Evolutionary conservation across 2,888 invertebrate genomes (phyloP).

Genomic region (Ormyrus nitidulus): DNA sequence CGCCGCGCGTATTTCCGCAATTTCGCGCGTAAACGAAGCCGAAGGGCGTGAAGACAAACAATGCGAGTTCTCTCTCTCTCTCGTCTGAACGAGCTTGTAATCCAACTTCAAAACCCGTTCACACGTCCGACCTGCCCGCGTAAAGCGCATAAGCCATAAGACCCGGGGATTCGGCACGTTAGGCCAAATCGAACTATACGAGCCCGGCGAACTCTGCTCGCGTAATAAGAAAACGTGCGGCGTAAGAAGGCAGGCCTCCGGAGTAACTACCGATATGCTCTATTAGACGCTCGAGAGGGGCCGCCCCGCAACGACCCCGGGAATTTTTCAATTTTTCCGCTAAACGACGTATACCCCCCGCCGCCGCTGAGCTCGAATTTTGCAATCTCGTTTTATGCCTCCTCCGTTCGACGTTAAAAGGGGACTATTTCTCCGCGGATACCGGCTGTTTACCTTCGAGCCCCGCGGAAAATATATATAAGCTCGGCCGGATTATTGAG

Average conservation of each 20-base stretch:
- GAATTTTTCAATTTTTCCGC: conserved; percentile 55
- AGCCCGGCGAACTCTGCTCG: neutral
- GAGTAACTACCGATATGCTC: conserved; percentile 24
- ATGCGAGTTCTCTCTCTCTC: conserved; percentile 12
- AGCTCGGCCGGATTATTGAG: neutral
- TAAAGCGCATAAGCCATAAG: conserved; percentile 52
- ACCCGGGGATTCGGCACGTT: conserved; percentile 55
- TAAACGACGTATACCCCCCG: conserved; percentile 48
- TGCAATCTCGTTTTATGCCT: conserved; percentile 54
- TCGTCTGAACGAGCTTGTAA: conserved; percentile 49
- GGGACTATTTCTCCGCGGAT: conserved; percentile 34
- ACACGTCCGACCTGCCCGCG: conserved; percentile 47
- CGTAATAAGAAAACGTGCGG: conserved; percentile 46
- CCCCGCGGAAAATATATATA: no score
- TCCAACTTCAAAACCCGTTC: conserved; percentile 53
- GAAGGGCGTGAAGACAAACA: conserved; percentile 47
- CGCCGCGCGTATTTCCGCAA: conserved; percentile 30
- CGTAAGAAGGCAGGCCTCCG: neutral
- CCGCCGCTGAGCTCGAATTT: conserved; percentile 29
- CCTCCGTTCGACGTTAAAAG: conserved; percentile 27
- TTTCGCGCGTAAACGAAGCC: conserved; percentile 37
- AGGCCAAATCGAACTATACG: conserved; percentile 51
- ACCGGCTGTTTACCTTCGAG: no score
- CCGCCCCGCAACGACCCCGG: conserved; percentile 15
- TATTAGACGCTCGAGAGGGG: conserved; percentile 36